phyloP scores from a whole-genome alignment of 2,797 vertebrate genomes.

The Peromyscus attwateri region DNA sequence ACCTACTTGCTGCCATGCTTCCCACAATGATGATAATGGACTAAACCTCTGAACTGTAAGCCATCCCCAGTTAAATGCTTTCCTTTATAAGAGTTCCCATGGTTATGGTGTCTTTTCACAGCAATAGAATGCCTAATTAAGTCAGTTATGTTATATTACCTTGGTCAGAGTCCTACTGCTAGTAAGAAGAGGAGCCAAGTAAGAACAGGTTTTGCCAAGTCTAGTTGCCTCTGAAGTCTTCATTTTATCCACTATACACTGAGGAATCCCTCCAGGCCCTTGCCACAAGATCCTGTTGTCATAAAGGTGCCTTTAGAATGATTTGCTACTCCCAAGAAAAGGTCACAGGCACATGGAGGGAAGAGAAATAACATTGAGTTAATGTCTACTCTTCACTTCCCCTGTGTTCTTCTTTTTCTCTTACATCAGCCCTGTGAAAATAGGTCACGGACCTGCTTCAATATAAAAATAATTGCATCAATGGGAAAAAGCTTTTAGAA shows the following conservation, averaged over 20 bases:
- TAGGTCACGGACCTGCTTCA: neutral
- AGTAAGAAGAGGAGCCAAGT: neutral
- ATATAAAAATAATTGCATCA: conserved; percentile 36
- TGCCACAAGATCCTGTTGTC: neutral
- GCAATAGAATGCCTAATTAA: neutral
- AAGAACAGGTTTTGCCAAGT: neutral
- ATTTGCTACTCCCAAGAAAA: neutral
- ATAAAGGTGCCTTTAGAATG: neutral
- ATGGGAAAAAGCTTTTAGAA: neutral
- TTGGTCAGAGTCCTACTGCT: neutral
- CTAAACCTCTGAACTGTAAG: neutral
- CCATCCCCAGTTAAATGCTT: neutral
- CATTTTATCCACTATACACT: neutral
- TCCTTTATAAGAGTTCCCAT: neutral
- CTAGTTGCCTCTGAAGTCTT: neutral
- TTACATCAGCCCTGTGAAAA: neutral
- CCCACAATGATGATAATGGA: too few species aligned
- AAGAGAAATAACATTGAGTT: conserved; percentile 6
- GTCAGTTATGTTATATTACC: neutral
- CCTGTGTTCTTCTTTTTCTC: neutral
- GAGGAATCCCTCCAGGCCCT: neutral
- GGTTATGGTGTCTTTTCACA: neutral
- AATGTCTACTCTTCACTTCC: neutral
- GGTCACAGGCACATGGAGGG: neutral
- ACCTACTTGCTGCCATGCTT: neutral